A percentile compares a stretch with the other conserved stretches of the same genome.
phyloP scores from a whole-genome alignment of 2,888 invertebrate genomes.

The Ochropacha duplaris region DNA sequence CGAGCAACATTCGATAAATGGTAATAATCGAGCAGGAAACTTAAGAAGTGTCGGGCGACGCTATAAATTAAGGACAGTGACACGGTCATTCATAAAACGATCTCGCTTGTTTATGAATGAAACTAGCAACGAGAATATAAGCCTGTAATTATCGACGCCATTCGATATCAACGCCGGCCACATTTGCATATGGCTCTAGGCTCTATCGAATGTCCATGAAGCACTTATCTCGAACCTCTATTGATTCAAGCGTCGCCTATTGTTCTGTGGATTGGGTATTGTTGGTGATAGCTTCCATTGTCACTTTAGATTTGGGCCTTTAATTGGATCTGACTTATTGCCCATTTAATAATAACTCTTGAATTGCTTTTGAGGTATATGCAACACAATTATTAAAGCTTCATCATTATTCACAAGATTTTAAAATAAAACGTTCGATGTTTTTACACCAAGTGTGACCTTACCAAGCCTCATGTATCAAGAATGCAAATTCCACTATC shows the following conservation, averaged over 20 bases:
- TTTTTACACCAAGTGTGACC: background rate
- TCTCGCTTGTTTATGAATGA: slow-evolving; percentile 79
- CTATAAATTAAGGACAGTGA: slow-evolving; percentile 68
- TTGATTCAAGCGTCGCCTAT: slow-evolving; percentile 64
- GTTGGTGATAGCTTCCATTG: slow-evolving; percentile 56
- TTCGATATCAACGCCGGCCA: slow-evolving; percentile 56
- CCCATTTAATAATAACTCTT: slow-evolving; percentile 37
- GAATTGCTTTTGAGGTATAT: slow-evolving; percentile 33
- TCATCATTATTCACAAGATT: background rate
- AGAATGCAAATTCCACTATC: slow-evolving; percentile 25
- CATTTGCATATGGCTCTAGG: slow-evolving; percentile 65
- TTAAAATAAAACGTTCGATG: background rate
- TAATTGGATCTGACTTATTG: slow-evolving; percentile 60
- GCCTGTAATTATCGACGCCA: slow-evolving; percentile 71
- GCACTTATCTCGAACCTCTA: slow-evolving; percentile 42
- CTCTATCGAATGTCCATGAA: slow-evolving; percentile 38
- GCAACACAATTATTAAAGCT: slow-evolving; percentile 14
- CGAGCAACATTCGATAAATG: slow-evolving; percentile 71
- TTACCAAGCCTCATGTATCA: background rate
- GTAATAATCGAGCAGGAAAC: slow-evolving; percentile 70
- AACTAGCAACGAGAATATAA: slow-evolving; percentile 55
- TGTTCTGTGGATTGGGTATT: slow-evolving; percentile 64
- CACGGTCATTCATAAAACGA: slow-evolving; percentile 74
- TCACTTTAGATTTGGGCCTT: slow-evolving; percentile 49
- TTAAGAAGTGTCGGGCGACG: slow-evolving; percentile 57